Conservation (phyloP, 2,113 vertebrate genomes). For the Myotis brandtii region DNA sequence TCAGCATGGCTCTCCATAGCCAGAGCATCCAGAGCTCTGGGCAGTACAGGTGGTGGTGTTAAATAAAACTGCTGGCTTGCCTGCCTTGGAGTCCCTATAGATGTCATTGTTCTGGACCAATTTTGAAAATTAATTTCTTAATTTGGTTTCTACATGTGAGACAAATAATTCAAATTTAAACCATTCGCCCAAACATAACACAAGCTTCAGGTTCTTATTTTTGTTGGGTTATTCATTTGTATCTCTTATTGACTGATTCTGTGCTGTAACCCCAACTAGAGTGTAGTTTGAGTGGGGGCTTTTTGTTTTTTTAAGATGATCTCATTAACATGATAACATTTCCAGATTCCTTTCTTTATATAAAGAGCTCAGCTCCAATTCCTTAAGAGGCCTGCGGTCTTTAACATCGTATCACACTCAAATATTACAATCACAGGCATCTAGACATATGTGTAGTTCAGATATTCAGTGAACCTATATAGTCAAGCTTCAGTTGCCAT, state of each 20-base stretch:
- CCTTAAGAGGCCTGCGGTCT: not conserved
- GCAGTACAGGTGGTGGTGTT: not conserved
- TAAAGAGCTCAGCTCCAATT: not conserved
- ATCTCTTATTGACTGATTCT: not conserved
- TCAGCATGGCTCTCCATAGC: not conserved
- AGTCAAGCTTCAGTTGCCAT: not conserved
- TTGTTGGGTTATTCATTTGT: not conserved
- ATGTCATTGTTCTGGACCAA: not conserved
- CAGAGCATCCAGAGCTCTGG: not conserved
- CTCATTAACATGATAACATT: not conserved
- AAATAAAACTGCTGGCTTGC: not conserved
- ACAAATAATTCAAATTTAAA: conserved; percentile 34
- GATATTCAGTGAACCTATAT: not conserved
- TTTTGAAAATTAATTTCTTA: conserved; percentile 38
- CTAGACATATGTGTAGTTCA: not conserved
- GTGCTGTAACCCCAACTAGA: not conserved
- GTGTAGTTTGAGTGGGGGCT: not conserved
- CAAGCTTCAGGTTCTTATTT: not conserved
- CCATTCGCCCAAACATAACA: not conserved
- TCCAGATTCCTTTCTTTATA: not conserved
- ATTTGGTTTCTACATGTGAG: not conserved
- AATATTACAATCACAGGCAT: not conserved
- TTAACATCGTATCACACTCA: not conserved
- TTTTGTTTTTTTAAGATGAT: not conserved
- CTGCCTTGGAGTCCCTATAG: not conserved